Evolutionary conservation across 2,888 invertebrate genomes (phyloP).

Genomic region (Malachius bipustulatus): DNA sequence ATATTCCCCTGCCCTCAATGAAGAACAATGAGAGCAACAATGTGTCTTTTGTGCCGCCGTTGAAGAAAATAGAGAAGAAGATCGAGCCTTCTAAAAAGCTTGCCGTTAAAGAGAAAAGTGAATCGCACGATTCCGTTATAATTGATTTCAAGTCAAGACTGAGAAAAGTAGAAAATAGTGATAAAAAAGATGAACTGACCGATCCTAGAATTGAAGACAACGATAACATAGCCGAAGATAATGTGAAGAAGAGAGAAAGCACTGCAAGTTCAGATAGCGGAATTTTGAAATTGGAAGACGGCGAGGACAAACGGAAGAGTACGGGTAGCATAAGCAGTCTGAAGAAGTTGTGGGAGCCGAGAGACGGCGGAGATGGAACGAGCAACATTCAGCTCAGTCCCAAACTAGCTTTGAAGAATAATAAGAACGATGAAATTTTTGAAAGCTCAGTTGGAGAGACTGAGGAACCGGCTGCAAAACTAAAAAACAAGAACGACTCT

Average conservation of each 20-base stretch:
- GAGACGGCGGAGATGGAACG: conserved; percentile 42
- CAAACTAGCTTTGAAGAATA: conserved; percentile 45
- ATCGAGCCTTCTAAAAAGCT: conserved; percentile 49
- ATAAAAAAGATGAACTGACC: conserved; percentile 33
- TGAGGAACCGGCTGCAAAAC: conserved; percentile 33
- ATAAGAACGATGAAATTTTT: conserved; percentile 30
- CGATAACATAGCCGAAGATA: conserved; percentile 24
- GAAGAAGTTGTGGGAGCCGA: conserved; percentile 86
- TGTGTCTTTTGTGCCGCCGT: conserved; percentile 49
- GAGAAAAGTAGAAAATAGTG: conserved; percentile 61
- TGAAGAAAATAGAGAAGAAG: conserved; percentile 54
- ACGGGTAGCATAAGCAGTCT: conserved; percentile 87
- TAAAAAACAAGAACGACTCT: conserved; percentile 35
- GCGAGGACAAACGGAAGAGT: conserved; percentile 77
- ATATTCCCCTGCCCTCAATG: conserved; percentile 18
- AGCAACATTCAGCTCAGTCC: conserved; percentile 51
- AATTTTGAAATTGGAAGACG: conserved; percentile 44
- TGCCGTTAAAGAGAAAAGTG: conserved; percentile 42
- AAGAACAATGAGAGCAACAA: conserved; percentile 28
- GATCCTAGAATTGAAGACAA: conserved; percentile 18
- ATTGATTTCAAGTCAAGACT: conserved; percentile 76
- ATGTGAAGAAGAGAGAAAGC: conserved; percentile 37
- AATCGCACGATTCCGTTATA: conserved; percentile 47
- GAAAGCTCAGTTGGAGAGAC: conserved; percentile 34
- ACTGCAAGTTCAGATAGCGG: conserved; percentile 36